These are phyloP conservation scores for Calonectris borealis DNA, from an alignment of 2,113 vertebrate species.

Conservation along the genomic window DNA sequence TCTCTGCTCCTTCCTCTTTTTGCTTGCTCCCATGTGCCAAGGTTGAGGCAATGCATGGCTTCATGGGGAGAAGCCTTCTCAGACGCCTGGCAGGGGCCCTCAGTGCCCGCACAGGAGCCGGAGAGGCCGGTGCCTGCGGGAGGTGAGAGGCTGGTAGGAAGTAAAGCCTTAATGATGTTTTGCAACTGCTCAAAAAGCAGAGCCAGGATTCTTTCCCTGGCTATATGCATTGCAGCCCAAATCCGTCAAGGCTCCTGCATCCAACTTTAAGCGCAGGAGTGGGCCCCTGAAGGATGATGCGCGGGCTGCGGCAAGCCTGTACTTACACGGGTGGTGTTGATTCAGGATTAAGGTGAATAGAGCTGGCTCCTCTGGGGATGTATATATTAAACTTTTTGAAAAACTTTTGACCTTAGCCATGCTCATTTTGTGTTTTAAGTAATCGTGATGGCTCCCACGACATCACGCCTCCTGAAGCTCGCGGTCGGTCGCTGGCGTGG, in stretches of 20 bases:
- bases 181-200: neutral
- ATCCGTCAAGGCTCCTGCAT: neutral
- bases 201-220: neutral
- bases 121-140: rapidly evolving
- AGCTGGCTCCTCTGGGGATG: neutral
- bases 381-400: neutral
- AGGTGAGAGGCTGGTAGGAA: neutral
- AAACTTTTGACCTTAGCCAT: constrained; percentile 1
- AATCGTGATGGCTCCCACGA: neutral
- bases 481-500: neutral
- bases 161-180: neutral
- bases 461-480: neutral
- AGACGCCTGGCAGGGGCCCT: neutral
- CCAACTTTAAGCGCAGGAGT: neutral
- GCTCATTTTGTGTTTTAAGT: neutral
- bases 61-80: rapidly evolving
- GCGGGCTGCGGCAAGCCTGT: neutral
- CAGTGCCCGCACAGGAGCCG: rapidly evolving
- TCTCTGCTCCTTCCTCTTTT: neutral
- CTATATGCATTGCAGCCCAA: neutral
- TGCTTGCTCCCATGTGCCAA: rapidly evolving
- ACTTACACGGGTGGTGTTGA: neutral
- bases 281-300: neutral
- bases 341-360: constrained; percentile 47
- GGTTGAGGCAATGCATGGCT: rapidly evolving